Percentiles rank a stretch among this genome's conserved stretches.
Evolutionary conservation across 2,797 vertebrate genomes (phyloP).

Genomic region (Peromyscus attwateri): DNA sequence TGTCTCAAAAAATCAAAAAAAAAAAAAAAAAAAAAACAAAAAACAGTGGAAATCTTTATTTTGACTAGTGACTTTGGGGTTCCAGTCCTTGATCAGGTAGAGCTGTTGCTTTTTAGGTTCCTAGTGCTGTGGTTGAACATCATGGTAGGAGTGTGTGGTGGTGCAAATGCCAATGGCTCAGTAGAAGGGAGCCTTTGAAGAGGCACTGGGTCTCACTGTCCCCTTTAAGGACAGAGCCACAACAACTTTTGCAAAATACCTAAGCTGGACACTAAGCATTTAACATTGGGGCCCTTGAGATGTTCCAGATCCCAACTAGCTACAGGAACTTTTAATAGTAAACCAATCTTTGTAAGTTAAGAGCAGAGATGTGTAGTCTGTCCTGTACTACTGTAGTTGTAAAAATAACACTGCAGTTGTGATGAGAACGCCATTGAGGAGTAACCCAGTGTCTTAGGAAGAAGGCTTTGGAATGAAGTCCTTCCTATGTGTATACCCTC

Average conservation of each 20-base stretch:
- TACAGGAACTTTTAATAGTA: neutral
- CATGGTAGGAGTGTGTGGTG: neutral
- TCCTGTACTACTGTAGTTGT: neutral
- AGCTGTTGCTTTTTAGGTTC: neutral
- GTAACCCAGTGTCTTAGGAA: neutral
- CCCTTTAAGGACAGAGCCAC: neutral
- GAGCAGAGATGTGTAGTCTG: neutral
- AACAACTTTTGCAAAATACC: neutral
- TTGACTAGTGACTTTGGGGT: neutral
- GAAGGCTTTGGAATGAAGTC: neutral
- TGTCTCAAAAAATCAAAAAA: neutral
- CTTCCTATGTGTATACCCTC: neutral
- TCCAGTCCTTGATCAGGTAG: neutral
- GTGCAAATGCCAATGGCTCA: neutral
- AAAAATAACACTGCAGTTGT: neutral
- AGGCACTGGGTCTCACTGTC: neutral
- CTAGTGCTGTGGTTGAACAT: neutral
- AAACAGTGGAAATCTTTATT: neutral
- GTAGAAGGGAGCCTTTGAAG: neutral
- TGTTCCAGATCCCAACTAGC: neutral
- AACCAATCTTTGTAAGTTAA: neutral
- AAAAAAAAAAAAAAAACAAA: neutral
- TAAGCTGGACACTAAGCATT: neutral
- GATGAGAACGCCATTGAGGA: neutral
- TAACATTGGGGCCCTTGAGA: neutral